phyloP scores from a whole-genome alignment of 2,797 vertebrate species.

The Chelmon rostratus region DNA sequence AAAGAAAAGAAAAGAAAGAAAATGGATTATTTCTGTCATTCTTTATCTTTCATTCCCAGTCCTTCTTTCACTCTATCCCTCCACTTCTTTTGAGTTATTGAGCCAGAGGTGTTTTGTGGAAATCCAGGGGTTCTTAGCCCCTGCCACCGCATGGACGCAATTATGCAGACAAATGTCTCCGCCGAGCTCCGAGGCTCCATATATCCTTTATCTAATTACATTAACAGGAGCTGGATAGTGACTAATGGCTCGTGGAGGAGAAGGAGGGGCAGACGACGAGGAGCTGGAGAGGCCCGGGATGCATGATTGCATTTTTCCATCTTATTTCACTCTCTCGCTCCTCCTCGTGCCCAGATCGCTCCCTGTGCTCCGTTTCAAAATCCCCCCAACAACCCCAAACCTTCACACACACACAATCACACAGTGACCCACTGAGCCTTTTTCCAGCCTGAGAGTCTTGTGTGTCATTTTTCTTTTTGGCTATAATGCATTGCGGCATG shows the following conservation, averaged over 20 bases:
- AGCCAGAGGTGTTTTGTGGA: conserved; percentile 63
- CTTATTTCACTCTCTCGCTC: conserved; percentile 73
- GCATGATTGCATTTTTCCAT: conserved; percentile 83
- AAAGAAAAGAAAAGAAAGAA: conserved; percentile 8
- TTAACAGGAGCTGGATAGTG: conserved; percentile 80
- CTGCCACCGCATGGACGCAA: conserved; percentile 60
- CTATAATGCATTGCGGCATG: conserved; percentile 5
- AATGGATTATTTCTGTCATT: conserved; percentile 19
- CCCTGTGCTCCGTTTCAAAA: conserved; percentile 59
- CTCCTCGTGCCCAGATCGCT: conserved; percentile 59
- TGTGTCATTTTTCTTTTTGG: conserved; percentile 10
- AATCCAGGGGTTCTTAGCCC: conserved; percentile 60
- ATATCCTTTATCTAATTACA: conserved; percentile 83
- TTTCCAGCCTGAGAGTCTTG: conserved; percentile 56
- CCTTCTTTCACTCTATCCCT: background rate
- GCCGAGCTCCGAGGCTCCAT: conserved; percentile 65
- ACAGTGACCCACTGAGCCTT: conserved; percentile 60
- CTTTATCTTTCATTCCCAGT: too few species aligned
- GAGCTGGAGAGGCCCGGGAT: conserved; percentile 65
- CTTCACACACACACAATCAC: conserved; percentile 31
- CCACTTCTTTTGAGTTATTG: conserved; percentile 29
- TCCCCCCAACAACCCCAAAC: conserved; percentile 36
- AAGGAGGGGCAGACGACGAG: conserved; percentile 37
- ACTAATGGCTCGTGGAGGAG: conserved; percentile 75
- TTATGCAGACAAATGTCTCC: conserved; percentile 78